Base-by-base conservation (phyloP, 2,797 vertebrate genomes). In the Phrynocephalus guinanensis region DNA sequence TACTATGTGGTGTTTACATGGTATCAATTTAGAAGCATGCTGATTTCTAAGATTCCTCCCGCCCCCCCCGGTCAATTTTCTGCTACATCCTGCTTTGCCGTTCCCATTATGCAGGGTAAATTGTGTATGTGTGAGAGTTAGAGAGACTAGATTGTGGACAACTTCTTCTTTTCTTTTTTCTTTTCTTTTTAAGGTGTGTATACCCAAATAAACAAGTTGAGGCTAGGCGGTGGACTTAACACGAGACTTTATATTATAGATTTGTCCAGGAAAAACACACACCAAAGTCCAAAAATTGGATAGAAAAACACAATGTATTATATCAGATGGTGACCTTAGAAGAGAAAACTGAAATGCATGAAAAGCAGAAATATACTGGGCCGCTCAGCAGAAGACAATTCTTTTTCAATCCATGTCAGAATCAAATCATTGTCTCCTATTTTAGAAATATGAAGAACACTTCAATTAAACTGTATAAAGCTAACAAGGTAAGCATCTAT, bases 1-100 rank as follows among this genome's bases (percentile, higher is more conserved):
- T 95, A 96, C 92, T 93, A 90, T 86, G 85, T 94, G 87, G 95
- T 95, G 94, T 96, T 97, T 97, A 96, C 96, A 96, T 93, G 95
- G 95, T 94, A 96, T 96, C 95, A 96, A 95, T 96, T 96, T 96
- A 96, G 95, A 95, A 75, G 88, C 96, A 92, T 96, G 96, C 96
- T 97, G 96, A 93, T 96, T 95, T 96, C 93, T 92, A 95, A 94
- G 95, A 95, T 94, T 95, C 94, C 52, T 93, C 90, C 85, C n/a
- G n/a, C n/a, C n/a, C 38, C 86, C 79, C 88, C 85, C 87, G 93
- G 92, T 94, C 93, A 94, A 88, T 96, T 96, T 95, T 93, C 94
- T 96, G 93, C 90, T 83, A 91, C 94, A 92, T 94, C 93, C 91
- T 91, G 67, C 87, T 92, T 94, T 89, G 92, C 93, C 93, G 93